Evolutionary conservation across 2,113 vertebrate genomes (phyloP).

Genomic region (Chloropsis cyanopogon): DNA sequence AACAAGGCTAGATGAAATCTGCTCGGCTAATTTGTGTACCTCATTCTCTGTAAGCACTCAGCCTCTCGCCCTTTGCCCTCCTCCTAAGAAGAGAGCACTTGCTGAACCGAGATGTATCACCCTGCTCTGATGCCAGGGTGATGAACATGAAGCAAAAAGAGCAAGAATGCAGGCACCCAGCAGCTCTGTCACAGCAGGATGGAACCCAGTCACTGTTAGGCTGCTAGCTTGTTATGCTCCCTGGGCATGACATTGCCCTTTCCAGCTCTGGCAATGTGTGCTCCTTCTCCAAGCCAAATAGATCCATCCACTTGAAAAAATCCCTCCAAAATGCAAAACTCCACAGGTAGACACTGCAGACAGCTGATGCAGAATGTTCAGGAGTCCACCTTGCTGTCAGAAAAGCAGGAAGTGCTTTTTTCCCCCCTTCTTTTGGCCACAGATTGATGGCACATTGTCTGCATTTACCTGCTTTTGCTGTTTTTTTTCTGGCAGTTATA

Average conservation of each 20-base stretch:
- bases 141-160: neutral
- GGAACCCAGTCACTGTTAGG: neutral
- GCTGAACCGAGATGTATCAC: neutral
- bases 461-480: neutral
- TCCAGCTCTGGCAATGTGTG: neutral
- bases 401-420: neutral
- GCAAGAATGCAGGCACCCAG: neutral
- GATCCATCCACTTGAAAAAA: neutral
- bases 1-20: slow-evolving; percentile 1
- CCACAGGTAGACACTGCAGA: neutral
- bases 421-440: neutral
- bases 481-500: neutral
- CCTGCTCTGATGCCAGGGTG: neutral
- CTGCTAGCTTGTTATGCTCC: neutral
- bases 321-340: neutral
- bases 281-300: neutral
- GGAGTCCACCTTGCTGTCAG: neutral
- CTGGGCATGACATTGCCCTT: neutral
- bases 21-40: neutral
- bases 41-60: neutral
- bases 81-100: neutral
- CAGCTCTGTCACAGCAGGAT: neutral
- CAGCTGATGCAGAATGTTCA: neutral
- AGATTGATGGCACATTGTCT: neutral
- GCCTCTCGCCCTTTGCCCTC: neutral